Percentiles rank a stretch among this genome's conserved stretches.
phyloP scores from a whole-genome alignment of 1,140 invertebrate genomes.

The Venturia canescens region DNA sequence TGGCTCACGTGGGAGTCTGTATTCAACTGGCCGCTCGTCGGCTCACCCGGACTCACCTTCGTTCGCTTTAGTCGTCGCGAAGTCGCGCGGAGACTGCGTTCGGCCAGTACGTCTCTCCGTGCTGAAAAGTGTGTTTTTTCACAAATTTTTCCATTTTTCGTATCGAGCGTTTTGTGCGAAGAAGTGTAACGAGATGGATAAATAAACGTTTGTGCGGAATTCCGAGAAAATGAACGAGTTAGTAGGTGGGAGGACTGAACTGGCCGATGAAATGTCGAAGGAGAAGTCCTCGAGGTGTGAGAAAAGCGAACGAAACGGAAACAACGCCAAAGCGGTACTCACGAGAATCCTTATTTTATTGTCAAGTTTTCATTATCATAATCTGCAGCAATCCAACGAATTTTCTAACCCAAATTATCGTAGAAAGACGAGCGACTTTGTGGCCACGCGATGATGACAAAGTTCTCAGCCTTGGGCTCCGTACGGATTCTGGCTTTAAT shows the following conservation, averaged over 20 bases:
- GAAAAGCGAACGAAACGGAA: constrained; percentile 26
- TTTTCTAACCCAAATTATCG: constrained; percentile 14
- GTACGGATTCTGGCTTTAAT: too few relatives aligned
- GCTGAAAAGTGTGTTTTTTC: not conserved
- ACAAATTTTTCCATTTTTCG: too few relatives aligned
- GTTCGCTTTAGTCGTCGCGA: not conserved
- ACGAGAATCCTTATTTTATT: constrained; percentile 33
- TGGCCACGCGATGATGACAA: too few relatives aligned
- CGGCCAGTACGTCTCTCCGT: too few relatives aligned
- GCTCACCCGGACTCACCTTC: constrained; percentile 11
- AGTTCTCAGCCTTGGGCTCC: too few relatives aligned
- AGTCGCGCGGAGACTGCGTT: not conserved
- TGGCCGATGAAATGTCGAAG: constrained; percentile 17
- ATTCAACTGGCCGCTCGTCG: not conserved
- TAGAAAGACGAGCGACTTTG: too few relatives aligned
- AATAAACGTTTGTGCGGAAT: not conserved
- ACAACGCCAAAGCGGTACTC: constrained; percentile 40
- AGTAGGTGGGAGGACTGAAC: not conserved
- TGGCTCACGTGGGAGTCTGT: not conserved
- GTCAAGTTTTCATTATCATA: not conserved
- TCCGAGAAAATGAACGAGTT: constrained; percentile 5
- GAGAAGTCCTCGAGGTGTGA: constrained; percentile 18
- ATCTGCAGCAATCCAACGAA: not conserved
- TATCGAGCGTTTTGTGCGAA: not conserved
- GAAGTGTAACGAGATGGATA: not conserved